A percentile compares a stretch with the other conserved stretches of the same genome.
Conservation (phyloP, 2,797 vertebrate species). For the Streptopelia turtur region DNA sequence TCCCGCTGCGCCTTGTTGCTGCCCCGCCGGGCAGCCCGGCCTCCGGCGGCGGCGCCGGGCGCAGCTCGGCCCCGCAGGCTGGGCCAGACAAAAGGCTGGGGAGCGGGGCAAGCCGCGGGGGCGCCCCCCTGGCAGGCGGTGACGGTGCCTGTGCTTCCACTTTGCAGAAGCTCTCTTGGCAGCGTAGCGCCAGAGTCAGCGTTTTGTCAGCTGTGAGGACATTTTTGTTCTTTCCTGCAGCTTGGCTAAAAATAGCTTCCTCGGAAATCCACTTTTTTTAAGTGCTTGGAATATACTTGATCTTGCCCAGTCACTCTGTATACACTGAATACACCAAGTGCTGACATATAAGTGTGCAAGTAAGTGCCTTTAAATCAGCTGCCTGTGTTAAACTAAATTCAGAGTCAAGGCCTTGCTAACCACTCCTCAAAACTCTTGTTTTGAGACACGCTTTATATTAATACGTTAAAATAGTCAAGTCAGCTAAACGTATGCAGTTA, state of each 20-base stretch:
- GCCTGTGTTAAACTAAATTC: background rate
- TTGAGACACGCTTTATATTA: background rate
- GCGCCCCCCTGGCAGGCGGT: background rate
- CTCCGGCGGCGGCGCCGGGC: background rate
- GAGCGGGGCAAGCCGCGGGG: background rate
- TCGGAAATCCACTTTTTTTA: background rate
- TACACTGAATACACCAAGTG: accelerated
- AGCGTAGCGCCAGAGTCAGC: background rate
- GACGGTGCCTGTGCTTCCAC: background rate
- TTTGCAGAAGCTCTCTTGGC: background rate
- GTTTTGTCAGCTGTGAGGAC: background rate
- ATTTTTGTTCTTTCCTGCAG: background rate
- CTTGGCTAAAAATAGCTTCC: background rate
- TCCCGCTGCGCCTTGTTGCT: background rate
- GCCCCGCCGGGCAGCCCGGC: background rate
- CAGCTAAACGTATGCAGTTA: background rate
- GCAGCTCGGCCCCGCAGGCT: background rate
- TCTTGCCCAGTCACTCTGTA: background rate
- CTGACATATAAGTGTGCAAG: accelerated
- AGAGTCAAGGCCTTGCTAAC: background rate
- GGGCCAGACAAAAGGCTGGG: background rate
- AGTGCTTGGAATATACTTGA: background rate
- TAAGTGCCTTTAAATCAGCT: background rate
- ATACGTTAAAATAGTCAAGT: background rate
- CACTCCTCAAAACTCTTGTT: background rate